Conservation (phyloP, 2,797 vertebrate genomes). For the Pangasius larnaudii region DNA sequence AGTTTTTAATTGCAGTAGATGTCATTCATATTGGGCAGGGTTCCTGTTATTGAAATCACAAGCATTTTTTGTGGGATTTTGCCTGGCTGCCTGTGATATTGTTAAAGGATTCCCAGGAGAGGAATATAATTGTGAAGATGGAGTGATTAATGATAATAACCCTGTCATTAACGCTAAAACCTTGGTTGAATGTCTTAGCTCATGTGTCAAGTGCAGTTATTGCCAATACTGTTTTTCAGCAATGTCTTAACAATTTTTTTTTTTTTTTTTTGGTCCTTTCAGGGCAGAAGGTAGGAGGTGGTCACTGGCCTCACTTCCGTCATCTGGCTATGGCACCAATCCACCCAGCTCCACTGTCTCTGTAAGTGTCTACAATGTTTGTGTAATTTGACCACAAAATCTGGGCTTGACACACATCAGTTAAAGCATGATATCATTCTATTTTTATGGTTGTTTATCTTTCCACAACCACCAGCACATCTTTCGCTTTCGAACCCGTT, state of each 20-base stretch:
- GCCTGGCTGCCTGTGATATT: neutral
- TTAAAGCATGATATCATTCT: neutral
- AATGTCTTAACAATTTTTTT: neutral
- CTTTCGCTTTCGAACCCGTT: neutral
- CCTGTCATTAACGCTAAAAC: neutral
- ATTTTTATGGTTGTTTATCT: neutral
- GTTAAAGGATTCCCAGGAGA: neutral
- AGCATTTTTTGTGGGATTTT: neutral
- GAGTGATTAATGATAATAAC: neutral
- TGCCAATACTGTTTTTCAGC: neutral
- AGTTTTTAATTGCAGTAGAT: neutral
- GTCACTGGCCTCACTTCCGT: constrained; percentile 96
- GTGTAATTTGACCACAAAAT: neutral
- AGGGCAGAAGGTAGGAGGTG: constrained; percentile 96
- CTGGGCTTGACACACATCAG: neutral
- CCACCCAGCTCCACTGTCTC: constrained; percentile 96
- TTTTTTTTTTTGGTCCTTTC: constrained; percentile 29
- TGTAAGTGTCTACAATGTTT: constrained; percentile 72
- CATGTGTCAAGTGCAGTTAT: neutral
- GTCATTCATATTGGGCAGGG: neutral
- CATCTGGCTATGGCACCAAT: constrained; percentile 98
- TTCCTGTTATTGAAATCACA: neutral
- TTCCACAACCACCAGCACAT: neutral
- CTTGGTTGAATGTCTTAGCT: neutral
- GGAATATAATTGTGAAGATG: neutral